Conservation (phyloP, 2,888 invertebrate genomes). For the Proisotoma minuta region DNA sequence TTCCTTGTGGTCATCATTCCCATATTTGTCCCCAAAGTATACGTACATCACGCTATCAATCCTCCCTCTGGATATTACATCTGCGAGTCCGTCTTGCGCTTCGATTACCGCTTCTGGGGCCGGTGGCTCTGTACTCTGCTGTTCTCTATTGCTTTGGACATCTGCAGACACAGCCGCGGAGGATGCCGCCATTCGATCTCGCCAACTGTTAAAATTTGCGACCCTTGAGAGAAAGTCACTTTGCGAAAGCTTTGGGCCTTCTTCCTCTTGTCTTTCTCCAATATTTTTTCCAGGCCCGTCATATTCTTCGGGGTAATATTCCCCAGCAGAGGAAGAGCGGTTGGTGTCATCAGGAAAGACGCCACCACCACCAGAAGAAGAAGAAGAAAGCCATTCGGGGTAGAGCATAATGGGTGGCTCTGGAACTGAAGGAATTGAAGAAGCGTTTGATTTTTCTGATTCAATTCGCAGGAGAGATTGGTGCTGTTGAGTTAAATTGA, state of each 20-base stretch:
- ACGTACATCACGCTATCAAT: slow-evolving; percentile 70
- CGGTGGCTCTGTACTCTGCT: slow-evolving; percentile 38
- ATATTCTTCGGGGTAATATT: slow-evolving; percentile 36
- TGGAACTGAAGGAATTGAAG: not conserved
- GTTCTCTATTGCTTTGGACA: no score
- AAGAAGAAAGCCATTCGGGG: slow-evolving; percentile 42
- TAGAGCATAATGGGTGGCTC: slow-evolving; percentile 25
- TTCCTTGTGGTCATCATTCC: slow-evolving; percentile 46
- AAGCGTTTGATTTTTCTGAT: slow-evolving; percentile 19
- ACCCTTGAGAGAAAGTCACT: not conserved
- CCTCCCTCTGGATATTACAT: slow-evolving; percentile 47
- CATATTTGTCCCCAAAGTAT: slow-evolving; percentile 58
- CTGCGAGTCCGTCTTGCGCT: slow-evolving; percentile 41
- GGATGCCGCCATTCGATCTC: not conserved
- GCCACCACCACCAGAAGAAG: no score
- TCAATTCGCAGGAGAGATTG: slow-evolving; percentile 41
- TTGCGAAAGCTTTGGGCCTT: not conserved
- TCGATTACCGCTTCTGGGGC: slow-evolving; percentile 35
- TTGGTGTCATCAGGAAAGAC: slow-evolving; percentile 32
- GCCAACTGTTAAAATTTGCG: not conserved
- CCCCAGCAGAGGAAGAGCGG: slow-evolving; percentile 22
- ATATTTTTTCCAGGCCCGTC: slow-evolving; percentile 8
- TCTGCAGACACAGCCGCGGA: no score
- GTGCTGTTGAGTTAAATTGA: slow-evolving; percentile 46
- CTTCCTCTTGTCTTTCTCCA: slow-evolving; percentile 8